Evolutionary conservation across 1,140 invertebrate species (phyloP).

Genomic region (Scaptomyza graminum): DNA sequence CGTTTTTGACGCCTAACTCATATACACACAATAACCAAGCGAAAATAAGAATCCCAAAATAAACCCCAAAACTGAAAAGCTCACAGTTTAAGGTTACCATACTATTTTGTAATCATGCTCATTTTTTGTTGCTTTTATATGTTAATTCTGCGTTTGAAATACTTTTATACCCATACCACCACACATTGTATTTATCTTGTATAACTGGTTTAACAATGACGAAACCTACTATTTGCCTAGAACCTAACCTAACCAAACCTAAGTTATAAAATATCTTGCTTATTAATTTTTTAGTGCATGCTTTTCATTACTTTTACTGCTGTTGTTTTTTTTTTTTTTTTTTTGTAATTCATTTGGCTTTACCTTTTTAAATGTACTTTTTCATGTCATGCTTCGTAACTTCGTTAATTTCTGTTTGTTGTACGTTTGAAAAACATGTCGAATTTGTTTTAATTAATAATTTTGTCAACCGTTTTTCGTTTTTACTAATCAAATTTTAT

Average conservation of each 20-base stretch:
- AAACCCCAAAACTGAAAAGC: slow-evolving; percentile 32
- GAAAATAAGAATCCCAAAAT: slow-evolving; percentile 45
- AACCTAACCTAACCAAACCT: slow-evolving; percentile 23
- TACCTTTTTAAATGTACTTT: slow-evolving; percentile 11
- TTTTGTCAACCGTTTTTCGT: slow-evolving; percentile 71
- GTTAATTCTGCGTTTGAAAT: slow-evolving; percentile 59
- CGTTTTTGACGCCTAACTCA: slow-evolving; percentile 40
- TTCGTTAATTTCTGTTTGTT: slow-evolving; percentile 47
- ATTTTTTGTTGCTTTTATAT: slow-evolving; percentile 64
- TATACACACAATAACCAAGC: slow-evolving; percentile 70
- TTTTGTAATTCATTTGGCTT: slow-evolving; percentile 3
- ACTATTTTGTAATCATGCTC: slow-evolving; percentile 51
- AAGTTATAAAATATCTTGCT: slow-evolving; percentile 17
- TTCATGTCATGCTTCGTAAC: slow-evolving; percentile 20
- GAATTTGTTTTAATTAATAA: slow-evolving; percentile 57
- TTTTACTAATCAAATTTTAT: slow-evolving; percentile 79
- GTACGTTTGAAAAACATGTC: slow-evolving; percentile 41
- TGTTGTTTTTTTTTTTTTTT: slow-evolving; percentile 14
- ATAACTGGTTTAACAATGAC: slow-evolving; percentile 14
- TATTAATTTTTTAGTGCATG: slow-evolving; percentile 39
- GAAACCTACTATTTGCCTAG: slow-evolving; percentile 5
- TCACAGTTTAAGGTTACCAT: slow-evolving; percentile 32
- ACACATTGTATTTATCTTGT: slow-evolving; percentile 27
- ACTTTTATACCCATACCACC: slow-evolving; percentile 20
- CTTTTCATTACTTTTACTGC: slow-evolving; percentile 16